These are phyloP conservation scores for Augochlora pura DNA, from an alignment of 1,140 invertebrate species.

Conservation along the genomic window DNA sequence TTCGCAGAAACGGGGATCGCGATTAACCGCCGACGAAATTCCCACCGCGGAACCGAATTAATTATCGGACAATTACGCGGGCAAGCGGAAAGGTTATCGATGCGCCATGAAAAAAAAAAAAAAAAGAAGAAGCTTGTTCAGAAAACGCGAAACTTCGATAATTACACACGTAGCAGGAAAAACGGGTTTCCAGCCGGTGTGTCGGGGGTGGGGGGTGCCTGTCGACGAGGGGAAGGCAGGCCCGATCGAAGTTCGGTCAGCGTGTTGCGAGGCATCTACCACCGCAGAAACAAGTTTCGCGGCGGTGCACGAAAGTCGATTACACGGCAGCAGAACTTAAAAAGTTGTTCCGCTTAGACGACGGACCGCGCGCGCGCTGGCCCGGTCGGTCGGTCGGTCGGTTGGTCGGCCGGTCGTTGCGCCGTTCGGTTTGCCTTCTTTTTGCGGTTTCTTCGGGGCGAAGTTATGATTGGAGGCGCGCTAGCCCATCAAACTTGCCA, in stretches of 20 bases:
- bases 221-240: neutral
- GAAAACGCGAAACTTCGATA: no score
- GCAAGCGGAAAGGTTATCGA: no score
- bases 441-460: conserved; percentile 5
- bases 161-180: no score
- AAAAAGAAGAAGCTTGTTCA: no score
- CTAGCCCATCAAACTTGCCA: conserved; percentile 29
- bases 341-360: conserved; percentile 28
- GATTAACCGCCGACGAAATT: no score
- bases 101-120: no score
- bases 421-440: neutral
- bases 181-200: no score
- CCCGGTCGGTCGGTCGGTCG: neutral
- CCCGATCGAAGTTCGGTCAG: neutral
- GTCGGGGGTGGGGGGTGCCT: no score
- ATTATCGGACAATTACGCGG: no score
- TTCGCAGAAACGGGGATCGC: no score
- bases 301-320: conserved; percentile 20
- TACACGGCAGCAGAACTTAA: conserved; percentile 15
- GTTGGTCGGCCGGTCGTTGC: neutral
- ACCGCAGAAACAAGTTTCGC: neutral
- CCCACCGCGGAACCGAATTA: no score
- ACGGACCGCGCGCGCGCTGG: conserved; percentile 8
- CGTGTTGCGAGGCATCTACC: neutral
- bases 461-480: conserved; percentile 28